phyloP scores from a whole-genome alignment of 2,113 vertebrate genomes.

The Psammodynastes pulverulentus region DNA sequence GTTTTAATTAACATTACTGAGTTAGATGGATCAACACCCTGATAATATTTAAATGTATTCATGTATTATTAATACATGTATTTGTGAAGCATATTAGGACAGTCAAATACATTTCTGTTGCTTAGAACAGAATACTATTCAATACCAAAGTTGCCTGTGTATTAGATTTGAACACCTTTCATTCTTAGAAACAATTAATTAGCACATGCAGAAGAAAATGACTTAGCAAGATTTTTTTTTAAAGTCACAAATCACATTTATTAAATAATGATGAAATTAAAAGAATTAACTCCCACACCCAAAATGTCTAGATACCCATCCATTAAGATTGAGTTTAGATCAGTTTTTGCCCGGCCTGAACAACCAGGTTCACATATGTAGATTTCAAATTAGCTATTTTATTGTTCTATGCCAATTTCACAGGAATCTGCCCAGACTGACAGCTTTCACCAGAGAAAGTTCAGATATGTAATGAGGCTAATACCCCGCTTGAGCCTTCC shows the following conservation, averaged over 20 bases:
- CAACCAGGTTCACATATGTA: background rate
- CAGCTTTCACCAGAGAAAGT: background rate
- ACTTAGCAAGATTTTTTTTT: background rate
- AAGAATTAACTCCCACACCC: constrained; percentile 27
- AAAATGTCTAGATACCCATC: constrained; percentile 29
- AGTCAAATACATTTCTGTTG: background rate
- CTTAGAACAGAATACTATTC: background rate
- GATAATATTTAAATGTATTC: background rate
- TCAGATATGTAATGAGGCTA: background rate
- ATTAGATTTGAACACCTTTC: background rate
- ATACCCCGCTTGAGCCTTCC: background rate
- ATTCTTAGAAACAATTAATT: constrained; percentile 16
- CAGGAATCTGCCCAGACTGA: background rate
- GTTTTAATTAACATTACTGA: background rate
- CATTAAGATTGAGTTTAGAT: constrained; percentile 1
- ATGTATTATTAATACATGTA: background rate
- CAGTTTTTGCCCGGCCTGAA: background rate
- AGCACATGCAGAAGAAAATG: background rate
- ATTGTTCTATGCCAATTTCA: background rate
- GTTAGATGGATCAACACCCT: background rate
- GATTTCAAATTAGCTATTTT: background rate
- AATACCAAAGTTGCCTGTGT: background rate
- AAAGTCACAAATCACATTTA: constrained; percentile 31
- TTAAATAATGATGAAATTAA: constrained; percentile 8
- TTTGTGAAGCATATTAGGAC: background rate